Evolutionary conservation across 2,888 invertebrate genomes (phyloP).

Genomic region (Drosophila limbata): DNA sequence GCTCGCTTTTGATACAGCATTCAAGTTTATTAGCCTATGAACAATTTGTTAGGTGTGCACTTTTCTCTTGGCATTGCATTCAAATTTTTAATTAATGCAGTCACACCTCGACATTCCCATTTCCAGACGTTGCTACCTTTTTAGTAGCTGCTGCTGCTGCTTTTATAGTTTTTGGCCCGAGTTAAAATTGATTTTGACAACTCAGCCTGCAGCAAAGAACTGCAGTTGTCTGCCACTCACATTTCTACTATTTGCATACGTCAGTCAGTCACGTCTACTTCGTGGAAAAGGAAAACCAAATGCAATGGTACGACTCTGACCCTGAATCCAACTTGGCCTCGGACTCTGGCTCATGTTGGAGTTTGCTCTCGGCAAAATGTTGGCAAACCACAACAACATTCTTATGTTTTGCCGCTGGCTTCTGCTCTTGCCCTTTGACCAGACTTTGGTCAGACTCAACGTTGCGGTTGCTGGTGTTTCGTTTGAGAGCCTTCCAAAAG

Average conservation of each 20-base stretch:
- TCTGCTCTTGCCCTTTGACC: constrained; percentile 17
- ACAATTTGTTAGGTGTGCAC: constrained; percentile 78
- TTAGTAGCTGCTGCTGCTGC: neutral
- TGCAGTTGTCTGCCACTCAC: constrained; percentile 32
- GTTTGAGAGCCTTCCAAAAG: constrained; percentile 24
- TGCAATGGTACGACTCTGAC: constrained; percentile 12
- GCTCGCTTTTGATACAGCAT: constrained; percentile 61
- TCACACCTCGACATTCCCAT: constrained; percentile 34
- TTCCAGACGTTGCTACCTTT: neutral
- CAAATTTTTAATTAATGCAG: constrained; percentile 81
- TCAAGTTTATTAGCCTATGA: constrained; percentile 82
- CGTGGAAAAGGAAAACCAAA: constrained; percentile 5
- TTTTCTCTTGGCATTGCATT: constrained; percentile 73
- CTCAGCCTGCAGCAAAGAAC: constrained; percentile 23
- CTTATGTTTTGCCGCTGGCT: constrained; percentile 50
- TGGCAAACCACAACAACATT: constrained; percentile 60
- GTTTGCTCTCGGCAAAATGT: constrained; percentile 23
- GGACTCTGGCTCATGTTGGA: constrained; percentile 4
- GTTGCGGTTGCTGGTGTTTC: constrained; percentile 50
- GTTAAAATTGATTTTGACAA: constrained; percentile 52
- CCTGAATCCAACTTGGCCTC: constrained; percentile 4
- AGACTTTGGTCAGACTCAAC: constrained; percentile 26
- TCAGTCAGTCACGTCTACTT: constrained; percentile 28
- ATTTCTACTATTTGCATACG: constrained; percentile 35
- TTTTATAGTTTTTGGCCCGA: constrained; percentile 17